These are phyloP conservation scores for Boleophthalmus pectinirostris DNA, from an alignment of 2,113 vertebrate genomes.

Conservation along the genomic window DNA sequence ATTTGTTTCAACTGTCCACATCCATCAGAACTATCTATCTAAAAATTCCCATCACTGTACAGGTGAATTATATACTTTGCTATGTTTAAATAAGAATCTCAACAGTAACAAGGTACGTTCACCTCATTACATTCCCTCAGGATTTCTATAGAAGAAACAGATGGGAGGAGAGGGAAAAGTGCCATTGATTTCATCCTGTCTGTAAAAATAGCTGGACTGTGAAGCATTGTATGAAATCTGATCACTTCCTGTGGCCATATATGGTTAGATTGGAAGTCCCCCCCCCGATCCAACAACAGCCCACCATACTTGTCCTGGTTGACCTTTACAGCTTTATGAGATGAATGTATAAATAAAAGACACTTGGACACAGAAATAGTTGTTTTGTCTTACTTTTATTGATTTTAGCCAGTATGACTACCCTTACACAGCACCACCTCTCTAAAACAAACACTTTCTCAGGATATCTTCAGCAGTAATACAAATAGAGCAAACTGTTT, in stretches of 20 bases:
- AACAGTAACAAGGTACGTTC: not conserved
- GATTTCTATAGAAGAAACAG: conserved; percentile 1
- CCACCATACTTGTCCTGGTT: conserved; percentile 39
- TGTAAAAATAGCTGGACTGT: conserved; percentile 25
- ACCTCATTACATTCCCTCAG: not conserved
- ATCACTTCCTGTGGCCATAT: conserved; percentile 59
- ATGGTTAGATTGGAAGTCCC: conserved; percentile 69
- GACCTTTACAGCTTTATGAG: conserved; percentile 42
- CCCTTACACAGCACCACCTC: conserved; percentile 86
- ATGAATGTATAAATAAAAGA: conserved; percentile 40
- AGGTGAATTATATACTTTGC: too few relatives aligned
- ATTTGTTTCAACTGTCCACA: too few relatives aligned
- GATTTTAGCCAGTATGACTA: conserved; percentile 87
- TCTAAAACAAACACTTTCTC: conserved; percentile 77
- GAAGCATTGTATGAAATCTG: conserved; percentile 68
- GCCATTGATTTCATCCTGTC: conserved; percentile 25
- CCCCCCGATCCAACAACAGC: conserved; percentile 40
- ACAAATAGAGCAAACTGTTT: conserved; percentile 69
- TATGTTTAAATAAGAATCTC: too few relatives aligned
- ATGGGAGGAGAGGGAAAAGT: not conserved
- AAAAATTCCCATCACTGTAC: too few relatives aligned
- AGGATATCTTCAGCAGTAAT: conserved; percentile 76
- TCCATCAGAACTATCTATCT: too few relatives aligned
- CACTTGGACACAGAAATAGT: conserved; percentile 34
- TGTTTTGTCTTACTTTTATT: conserved; percentile 86